A percentile compares a stretch with the other conserved stretches of the same genome.
These are phyloP conservation scores for Lindbergichthys nudifrons DNA, from an alignment of 2,797 vertebrate species.

Conservation along the genomic window DNA sequence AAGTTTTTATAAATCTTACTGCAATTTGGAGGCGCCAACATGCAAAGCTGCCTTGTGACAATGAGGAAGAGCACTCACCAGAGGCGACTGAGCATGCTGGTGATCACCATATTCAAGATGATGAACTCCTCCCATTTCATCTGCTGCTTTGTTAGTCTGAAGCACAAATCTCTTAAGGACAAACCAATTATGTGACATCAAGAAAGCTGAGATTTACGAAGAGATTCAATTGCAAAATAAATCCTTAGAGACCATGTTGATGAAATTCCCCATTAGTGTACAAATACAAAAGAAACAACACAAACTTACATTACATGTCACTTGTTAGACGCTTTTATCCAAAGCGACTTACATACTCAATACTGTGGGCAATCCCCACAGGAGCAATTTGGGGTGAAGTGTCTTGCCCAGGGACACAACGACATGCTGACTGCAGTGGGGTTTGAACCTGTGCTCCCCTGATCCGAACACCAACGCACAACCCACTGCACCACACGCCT, in stretches of 20 bases:
- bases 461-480: too few relatives aligned
- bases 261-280: too few relatives aligned
- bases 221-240: background rate
- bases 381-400: too few relatives aligned
- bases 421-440: too few relatives aligned
- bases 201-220: background rate
- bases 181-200: background rate
- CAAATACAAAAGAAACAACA: too few relatives aligned
- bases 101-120: constrained; percentile 79
- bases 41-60: background rate
- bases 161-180: constrained; percentile 49
- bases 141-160: constrained; percentile 79
- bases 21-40: background rate
- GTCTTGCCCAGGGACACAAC: too few relatives aligned
- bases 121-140: constrained; percentile 79
- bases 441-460: too few relatives aligned
- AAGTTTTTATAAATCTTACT: background rate
- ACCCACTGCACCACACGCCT: too few relatives aligned
- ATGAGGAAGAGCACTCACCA: constrained; percentile 73
- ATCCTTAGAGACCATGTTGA: background rate
- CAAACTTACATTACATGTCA: too few relatives aligned
- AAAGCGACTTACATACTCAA: too few relatives aligned
- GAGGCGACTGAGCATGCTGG: constrained; percentile 84
- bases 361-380: too few relatives aligned
- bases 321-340: too few relatives aligned